A percentile compares a stretch with the other conserved stretches of the same genome.
These are phyloP conservation scores for Clunio marinus DNA, from an alignment of 2,888 invertebrate genomes.

Conservation along the genomic window DNA sequence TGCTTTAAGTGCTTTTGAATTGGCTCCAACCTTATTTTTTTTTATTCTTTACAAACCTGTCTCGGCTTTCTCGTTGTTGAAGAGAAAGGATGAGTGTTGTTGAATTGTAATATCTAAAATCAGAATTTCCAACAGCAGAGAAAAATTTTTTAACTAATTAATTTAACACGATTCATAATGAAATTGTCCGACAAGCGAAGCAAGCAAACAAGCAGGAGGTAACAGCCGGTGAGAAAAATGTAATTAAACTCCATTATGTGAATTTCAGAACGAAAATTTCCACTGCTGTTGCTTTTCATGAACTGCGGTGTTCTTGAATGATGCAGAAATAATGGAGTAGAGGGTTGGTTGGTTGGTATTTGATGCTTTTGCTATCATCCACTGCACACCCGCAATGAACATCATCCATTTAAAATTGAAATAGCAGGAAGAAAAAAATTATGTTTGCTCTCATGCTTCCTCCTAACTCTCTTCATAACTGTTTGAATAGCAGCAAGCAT, in stretches of 20 bases:
- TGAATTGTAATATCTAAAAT: no score
- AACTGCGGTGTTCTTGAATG: not conserved
- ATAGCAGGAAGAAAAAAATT: slow-evolving; percentile 3
- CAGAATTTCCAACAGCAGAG: no score
- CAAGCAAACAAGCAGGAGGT: not conserved
- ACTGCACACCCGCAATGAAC: not conserved
- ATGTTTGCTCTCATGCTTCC: not conserved
- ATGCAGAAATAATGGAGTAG: slow-evolving; percentile 25
- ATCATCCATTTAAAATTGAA: slow-evolving; percentile 23
- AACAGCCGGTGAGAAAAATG: slow-evolving; percentile 25
- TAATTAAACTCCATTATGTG: slow-evolving; percentile 33
- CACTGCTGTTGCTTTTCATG: slow-evolving; percentile 7
- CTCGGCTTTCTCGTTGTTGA: no score
- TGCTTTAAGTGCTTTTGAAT: no score
- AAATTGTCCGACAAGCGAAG: not conserved
- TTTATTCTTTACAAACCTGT: no score
- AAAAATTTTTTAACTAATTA: no score
- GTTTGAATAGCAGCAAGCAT: no score
- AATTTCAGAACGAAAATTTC: not conserved
- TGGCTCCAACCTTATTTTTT: no score
- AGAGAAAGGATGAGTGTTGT: no score
- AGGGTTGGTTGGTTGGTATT: not conserved
- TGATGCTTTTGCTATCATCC: not conserved
- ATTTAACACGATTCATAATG: not conserved
- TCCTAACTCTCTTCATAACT: no score